Evolutionary conservation across 1,140 invertebrate genomes (phyloP).

Genomic region (Parasteatoda tepidariorum): DNA sequence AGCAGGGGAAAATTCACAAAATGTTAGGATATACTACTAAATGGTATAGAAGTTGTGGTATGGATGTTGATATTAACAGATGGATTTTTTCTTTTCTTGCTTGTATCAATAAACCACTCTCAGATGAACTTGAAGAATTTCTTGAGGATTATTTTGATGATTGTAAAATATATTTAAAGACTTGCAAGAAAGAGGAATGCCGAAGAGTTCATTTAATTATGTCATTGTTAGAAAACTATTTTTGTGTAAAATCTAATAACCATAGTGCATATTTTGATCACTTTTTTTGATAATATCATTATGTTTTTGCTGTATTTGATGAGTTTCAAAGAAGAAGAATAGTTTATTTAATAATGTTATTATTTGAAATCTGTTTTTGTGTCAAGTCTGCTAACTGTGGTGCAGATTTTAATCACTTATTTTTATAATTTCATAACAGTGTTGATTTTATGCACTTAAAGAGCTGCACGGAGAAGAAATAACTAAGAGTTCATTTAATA

Average conservation of each 20-base stretch:
- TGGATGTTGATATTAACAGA: neutral
- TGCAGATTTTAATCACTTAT: too few relatives aligned
- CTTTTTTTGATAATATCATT: too few relatives aligned
- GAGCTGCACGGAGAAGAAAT: too few relatives aligned
- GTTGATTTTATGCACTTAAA: too few relatives aligned
- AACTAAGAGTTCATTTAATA: too few relatives aligned
- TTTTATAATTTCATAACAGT: too few relatives aligned
- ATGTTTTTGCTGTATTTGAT: too few relatives aligned
- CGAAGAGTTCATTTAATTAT: neutral
- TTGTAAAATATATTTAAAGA: neutral
- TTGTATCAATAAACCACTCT: neutral
- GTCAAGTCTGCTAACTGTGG: too few relatives aligned
- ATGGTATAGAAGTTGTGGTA: neutral
- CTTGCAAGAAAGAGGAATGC: neutral
- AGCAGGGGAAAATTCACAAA: neutral
- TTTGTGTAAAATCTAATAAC: neutral
- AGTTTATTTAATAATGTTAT: too few relatives aligned
- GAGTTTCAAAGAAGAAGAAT: too few relatives aligned
- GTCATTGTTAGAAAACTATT: neutral
- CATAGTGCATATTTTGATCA: too few relatives aligned
- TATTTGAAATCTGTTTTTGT: too few relatives aligned
- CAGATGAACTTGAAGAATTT: neutral
- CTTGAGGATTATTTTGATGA: neutral
- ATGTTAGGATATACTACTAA: neutral
- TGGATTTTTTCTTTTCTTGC: conserved; percentile 8